These are phyloP conservation scores for Atethmia centrago DNA, from an alignment of 2,888 invertebrate species.

Conservation along the genomic window DNA sequence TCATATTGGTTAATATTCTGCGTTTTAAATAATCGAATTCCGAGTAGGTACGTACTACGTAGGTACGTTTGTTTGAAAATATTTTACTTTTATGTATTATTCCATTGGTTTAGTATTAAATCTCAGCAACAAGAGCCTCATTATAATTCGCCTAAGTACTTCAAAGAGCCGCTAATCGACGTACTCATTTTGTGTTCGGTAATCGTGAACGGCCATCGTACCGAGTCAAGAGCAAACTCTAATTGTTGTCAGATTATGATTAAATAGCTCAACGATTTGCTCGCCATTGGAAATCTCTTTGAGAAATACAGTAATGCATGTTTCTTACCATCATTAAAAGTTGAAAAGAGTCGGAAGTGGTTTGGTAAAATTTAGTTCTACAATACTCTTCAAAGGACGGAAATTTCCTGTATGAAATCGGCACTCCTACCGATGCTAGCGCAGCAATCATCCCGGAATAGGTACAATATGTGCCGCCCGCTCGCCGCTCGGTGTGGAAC, in stretches of 20 bases:
- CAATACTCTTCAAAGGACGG: background rate
- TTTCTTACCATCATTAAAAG: constrained; percentile 33
- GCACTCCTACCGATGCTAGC: background rate
- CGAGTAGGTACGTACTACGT: too few relatives aligned
- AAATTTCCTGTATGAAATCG: constrained; percentile 22
- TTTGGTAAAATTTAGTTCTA: constrained; percentile 12
- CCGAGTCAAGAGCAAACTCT: constrained; percentile 17
- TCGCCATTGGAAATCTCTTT: background rate
- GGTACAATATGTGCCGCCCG: constrained; percentile 11
- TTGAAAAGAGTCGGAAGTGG: constrained; percentile 13
- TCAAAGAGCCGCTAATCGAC: constrained; percentile 24
- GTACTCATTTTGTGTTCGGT: constrained; percentile 26
- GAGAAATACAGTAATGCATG: constrained; percentile 1
- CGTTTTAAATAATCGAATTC: background rate
- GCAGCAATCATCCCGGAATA: background rate
- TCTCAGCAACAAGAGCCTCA: constrained; percentile 3
- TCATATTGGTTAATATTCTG: background rate
- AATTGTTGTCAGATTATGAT: constrained; percentile 45
- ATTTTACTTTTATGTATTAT: background rate
- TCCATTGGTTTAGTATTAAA: constrained; percentile 4
- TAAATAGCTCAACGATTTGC: constrained; percentile 34
- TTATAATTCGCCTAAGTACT: constrained; percentile 29
- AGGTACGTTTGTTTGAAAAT: background rate
- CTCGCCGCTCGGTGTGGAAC: background rate
- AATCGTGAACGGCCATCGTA: constrained; percentile 22